These are phyloP conservation scores for Eilema sororculum DNA, from an alignment of 2,888 invertebrate species.

Conservation along the genomic window DNA sequence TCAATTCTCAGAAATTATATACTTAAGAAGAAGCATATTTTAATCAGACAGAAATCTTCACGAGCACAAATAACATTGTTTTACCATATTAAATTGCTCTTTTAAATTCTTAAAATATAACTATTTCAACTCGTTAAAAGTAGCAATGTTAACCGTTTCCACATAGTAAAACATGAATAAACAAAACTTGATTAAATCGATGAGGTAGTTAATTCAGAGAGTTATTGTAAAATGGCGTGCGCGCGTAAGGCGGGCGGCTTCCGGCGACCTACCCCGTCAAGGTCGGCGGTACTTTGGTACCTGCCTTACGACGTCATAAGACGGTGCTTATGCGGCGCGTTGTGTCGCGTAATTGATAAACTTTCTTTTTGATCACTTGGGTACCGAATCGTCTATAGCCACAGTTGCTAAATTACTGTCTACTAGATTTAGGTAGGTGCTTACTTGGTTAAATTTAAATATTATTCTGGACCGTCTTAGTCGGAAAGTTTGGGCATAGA, in stretches of 20 bases:
- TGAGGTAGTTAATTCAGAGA: slow-evolving; percentile 58
- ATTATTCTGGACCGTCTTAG: slow-evolving; percentile 4
- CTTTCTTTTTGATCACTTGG: slow-evolving; percentile 49
- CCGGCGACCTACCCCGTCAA: slow-evolving; percentile 67
- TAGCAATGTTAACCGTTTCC: slow-evolving; percentile 5
- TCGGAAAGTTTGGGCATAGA: not conserved
- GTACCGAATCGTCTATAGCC: slow-evolving; percentile 37
- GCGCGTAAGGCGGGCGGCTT: slow-evolving; percentile 60
- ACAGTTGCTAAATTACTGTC: slow-evolving; percentile 42
- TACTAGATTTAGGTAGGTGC: slow-evolving; percentile 13
- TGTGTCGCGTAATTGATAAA: slow-evolving; percentile 50
- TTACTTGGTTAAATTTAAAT: slow-evolving; percentile 22
- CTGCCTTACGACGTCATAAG: slow-evolving; percentile 36
- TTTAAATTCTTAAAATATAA: not conserved
- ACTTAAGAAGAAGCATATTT: not conserved
- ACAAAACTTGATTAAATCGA: slow-evolving; percentile 62
- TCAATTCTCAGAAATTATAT: too few species aligned
- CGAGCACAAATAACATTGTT: not conserved
- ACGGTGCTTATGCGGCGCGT: slow-evolving; percentile 10
- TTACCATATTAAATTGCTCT: too few species aligned
- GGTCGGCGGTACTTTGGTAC: slow-evolving; percentile 45
- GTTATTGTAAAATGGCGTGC: slow-evolving; percentile 76
- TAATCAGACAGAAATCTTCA: not conserved
- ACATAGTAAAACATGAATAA: slow-evolving; percentile 45
- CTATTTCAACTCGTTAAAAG: not conserved